Evolutionary conservation across 2,113 vertebrate species (phyloP).

Genomic region (Malurus elegans): DNA sequence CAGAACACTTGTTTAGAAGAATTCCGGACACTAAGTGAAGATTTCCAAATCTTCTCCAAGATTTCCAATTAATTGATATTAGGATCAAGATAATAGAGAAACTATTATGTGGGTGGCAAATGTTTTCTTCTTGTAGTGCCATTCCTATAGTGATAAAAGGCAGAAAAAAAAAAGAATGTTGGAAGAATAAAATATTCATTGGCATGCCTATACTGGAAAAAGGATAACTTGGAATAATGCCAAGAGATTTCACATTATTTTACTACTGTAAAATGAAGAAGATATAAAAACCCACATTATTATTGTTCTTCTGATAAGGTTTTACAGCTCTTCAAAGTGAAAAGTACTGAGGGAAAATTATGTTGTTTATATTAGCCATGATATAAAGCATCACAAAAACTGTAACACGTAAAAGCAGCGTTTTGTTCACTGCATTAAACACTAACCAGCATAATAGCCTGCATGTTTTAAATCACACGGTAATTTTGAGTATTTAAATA

Average conservation of each 20-base stretch:
- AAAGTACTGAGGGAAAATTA: background rate
- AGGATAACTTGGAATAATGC: background rate
- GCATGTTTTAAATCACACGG: background rate
- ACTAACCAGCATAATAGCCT: background rate
- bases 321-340: background rate
- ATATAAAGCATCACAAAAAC: background rate
- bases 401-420: background rate
- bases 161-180: background rate
- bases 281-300: background rate
- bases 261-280: background rate
- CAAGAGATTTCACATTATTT: background rate
- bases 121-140: background rate
- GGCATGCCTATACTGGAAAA: background rate
- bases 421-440: background rate
- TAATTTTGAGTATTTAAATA: conserved; percentile 2
- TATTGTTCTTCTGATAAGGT: background rate
- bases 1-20: background rate
- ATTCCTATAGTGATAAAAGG: background rate
- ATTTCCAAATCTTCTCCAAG: background rate
- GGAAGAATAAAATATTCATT: background rate
- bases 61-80: background rate
- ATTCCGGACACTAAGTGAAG: background rate
- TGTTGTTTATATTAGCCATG: background rate
- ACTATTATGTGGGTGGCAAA: background rate
- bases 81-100: background rate